Evolutionary conservation across 2,113 vertebrate genomes (phyloP).

Genomic region (Dicrurus megarhynchus): DNA sequence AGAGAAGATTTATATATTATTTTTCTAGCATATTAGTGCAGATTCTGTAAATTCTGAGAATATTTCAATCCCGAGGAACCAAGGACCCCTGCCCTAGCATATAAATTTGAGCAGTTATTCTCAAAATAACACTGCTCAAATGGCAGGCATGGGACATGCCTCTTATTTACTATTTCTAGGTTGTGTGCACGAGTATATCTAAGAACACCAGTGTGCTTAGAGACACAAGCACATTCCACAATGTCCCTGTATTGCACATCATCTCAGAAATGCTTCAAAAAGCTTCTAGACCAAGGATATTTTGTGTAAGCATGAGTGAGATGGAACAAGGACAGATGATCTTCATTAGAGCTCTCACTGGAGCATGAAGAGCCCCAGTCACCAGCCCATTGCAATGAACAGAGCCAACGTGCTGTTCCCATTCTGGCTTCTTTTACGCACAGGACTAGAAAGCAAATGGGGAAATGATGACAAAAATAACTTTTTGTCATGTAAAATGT

Average conservation of each 20-base stretch:
- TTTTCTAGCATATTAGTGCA: constrained; percentile 71
- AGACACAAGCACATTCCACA: not conserved
- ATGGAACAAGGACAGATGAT: not conserved
- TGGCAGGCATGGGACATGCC: not conserved
- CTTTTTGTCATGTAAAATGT: not conserved
- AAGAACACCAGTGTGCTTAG: not conserved
- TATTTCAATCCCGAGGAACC: constrained; percentile 52
- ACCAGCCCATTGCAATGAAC: not conserved
- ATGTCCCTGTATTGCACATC: not conserved
- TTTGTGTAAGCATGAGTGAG: not conserved
- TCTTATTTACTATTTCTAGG: not conserved
- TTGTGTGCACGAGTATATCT: not conserved
- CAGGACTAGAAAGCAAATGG: not conserved
- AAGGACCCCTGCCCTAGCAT: constrained; percentile 49
- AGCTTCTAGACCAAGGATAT: not conserved
- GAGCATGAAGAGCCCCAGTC: not conserved
- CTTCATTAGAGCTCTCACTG: not conserved
- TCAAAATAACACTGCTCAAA: constrained; percentile 11
- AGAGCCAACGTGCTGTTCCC: not conserved
- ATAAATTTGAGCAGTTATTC: constrained; percentile 69
- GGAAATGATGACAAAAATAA: not conserved
- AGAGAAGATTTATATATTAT: constrained; percentile 73
- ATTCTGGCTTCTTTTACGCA: not conserved
- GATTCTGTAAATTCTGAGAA: constrained; percentile 70
- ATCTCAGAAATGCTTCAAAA: not conserved